Evolutionary conservation across 1,140 invertebrate genomes (phyloP).

Genomic region (Sminthurinus signatus): DNA sequence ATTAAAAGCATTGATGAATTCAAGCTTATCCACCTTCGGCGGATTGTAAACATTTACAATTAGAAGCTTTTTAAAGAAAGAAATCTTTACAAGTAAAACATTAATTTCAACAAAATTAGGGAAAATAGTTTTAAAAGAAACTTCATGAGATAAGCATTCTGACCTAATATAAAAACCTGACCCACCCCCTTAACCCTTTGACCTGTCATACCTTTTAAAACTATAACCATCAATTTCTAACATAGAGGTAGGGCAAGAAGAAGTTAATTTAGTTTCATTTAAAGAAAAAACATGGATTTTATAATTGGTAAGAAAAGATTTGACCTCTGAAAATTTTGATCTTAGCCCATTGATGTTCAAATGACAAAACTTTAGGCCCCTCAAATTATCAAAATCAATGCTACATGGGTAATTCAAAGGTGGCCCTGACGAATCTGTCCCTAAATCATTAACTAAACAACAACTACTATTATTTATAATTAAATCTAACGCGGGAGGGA

Average conservation of each 20-base stretch:
- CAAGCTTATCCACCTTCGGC: not conserved
- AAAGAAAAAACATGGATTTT: not conserved
- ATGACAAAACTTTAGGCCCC: not conserved
- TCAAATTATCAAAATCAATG: not conserved
- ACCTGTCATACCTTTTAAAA: not conserved
- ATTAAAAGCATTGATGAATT: not conserved
- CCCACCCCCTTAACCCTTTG: not conserved
- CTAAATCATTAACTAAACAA: too few relatives aligned
- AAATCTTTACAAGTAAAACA: not conserved
- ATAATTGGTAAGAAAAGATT: not conserved
- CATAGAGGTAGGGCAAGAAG: not conserved
- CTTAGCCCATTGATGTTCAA: not conserved
- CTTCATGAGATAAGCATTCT: not conserved
- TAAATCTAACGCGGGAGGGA: too few relatives aligned
- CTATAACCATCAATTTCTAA: not conserved
- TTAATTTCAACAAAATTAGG: not conserved
- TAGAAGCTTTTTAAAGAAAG: not conserved
- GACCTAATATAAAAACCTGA: not conserved
- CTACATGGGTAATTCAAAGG: not conserved
- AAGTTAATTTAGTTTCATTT: not conserved
- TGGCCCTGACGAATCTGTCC: too few relatives aligned
- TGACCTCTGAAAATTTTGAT: not conserved
- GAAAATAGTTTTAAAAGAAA: not conserved
- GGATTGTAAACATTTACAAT: not conserved
- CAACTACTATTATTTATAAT: too few relatives aligned